These are phyloP conservation scores for Taxidea taxus DNA, from an alignment of 2,113 vertebrate genomes.

Conservation along the genomic window DNA sequence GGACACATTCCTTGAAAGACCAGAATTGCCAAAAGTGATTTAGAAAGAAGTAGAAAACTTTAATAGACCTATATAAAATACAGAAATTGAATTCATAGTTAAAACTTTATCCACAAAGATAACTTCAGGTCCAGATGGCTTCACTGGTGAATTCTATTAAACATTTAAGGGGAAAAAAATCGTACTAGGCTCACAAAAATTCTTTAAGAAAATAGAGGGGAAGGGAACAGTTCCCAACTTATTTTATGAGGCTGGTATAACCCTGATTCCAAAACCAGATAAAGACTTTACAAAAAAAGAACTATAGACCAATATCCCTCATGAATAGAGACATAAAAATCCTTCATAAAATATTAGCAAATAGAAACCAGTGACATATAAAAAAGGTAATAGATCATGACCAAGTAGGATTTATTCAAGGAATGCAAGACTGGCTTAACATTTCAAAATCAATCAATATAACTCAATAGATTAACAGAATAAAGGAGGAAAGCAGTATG, in stretches of 20 bases:
- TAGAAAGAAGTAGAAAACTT: neutral
- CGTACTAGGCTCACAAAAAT: neutral
- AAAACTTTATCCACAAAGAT: neutral
- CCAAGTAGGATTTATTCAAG: neutral
- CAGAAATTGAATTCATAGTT: neutral
- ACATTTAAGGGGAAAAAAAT: neutral
- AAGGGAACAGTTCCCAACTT: neutral
- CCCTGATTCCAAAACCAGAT: neutral
- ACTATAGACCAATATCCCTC: neutral
- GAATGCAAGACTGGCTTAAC: neutral
- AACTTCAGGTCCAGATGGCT: neutral
- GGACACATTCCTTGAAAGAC: neutral
- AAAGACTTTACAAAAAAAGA: neutral
- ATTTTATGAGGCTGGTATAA: neutral
- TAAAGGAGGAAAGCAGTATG: neutral
- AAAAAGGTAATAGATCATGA: neutral
- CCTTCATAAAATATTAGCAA: neutral
- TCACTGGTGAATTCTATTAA: neutral
- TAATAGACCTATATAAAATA: neutral
- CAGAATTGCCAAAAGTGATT: neutral
- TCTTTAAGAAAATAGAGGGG: neutral
- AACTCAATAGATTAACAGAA: neutral
- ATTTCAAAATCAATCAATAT: neutral
- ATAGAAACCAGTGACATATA: neutral
- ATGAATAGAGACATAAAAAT: neutral